Evolutionary conservation across 2,797 vertebrate genomes (phyloP).

Genomic region (Acrossocheilus fasciatus): DNA sequence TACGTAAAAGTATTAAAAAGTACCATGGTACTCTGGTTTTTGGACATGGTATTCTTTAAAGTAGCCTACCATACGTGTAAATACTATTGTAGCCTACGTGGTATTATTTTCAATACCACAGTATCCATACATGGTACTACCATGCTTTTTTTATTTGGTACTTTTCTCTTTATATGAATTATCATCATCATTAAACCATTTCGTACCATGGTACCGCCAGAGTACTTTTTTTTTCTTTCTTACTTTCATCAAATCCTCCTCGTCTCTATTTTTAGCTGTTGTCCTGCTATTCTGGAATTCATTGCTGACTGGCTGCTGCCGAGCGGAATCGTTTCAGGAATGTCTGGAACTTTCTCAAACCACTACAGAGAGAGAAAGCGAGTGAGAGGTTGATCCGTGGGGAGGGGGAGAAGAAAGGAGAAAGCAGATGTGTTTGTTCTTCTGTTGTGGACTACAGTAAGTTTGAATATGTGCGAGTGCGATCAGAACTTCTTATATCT

Average conservation of each 20-base stretch:
- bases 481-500: neutral
- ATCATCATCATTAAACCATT: conserved; percentile 3
- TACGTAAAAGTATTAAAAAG: neutral
- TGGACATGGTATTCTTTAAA: neutral
- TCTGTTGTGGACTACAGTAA: conserved; percentile 36
- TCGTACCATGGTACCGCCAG: neutral
- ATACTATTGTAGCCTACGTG: neutral
- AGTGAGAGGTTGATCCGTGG: conserved; percentile 60
- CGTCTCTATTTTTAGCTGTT: conserved; percentile 81
- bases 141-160: neutral
- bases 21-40: neutral
- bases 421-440: conserved; percentile 56
- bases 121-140: neutral
- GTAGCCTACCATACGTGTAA: neutral
- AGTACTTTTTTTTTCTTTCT: conserved; percentile 11
- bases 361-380: conserved; percentile 81
- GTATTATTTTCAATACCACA: neutral
- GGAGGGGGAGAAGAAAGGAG: conserved; percentile 66
- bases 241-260: conserved; percentile 30
- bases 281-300: conserved; percentile 93
- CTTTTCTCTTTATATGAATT: neutral
- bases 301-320: conserved; percentile 89
- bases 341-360: conserved; percentile 92
- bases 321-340: conserved; percentile 93
- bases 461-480: conserved; percentile 34